phyloP scores from a whole-genome alignment of 2,113 vertebrate genomes.

The Speoplatyrhinus poulsoni region DNA sequence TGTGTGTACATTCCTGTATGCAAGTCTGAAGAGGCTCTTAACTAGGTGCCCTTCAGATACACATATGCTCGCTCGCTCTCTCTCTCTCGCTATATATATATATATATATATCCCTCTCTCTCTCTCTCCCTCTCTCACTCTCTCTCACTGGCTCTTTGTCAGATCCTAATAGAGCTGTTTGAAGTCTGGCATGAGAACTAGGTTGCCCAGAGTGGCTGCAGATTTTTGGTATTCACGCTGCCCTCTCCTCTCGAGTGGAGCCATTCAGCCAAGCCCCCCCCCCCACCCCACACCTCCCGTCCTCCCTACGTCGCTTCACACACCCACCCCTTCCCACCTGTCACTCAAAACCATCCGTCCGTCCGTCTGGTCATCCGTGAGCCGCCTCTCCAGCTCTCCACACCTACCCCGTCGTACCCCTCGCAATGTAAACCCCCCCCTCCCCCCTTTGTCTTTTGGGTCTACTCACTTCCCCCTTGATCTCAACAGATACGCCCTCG shows the following conservation, averaged over 20 bases:
- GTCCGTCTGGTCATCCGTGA: no score
- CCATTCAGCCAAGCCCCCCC: constrained; percentile 17
- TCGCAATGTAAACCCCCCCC: background rate
- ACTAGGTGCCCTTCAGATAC: constrained; percentile 39
- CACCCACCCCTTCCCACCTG: constrained; percentile 31
- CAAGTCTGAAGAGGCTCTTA: constrained; percentile 56
- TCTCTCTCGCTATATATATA: no score
- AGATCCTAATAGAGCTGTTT: constrained; percentile 41
- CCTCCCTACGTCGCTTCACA: background rate
- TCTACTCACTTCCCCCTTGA: background rate
- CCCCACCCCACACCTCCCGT: background rate
- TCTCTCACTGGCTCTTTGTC: constrained; percentile 17
- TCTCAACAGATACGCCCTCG: no score
- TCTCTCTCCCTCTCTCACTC: background rate
- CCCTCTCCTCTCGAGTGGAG: constrained; percentile 19
- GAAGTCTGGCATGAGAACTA: constrained; percentile 58
- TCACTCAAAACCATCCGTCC: constrained; percentile 26
- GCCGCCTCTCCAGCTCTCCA: background rate
- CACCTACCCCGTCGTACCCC: constrained; percentile 52
- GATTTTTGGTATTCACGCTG: constrained; percentile 68
- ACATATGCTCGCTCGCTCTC: constrained; percentile 31
- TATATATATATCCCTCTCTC: background rate
- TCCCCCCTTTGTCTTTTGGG: background rate
- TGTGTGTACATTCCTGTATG: background rate
- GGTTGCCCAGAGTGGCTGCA: constrained; percentile 43